Percentiles rank a stretch among this genome's conserved stretches.
Conservation (phyloP, 2,797 vertebrate genomes). For the Urosaurus nigricauda region DNA sequence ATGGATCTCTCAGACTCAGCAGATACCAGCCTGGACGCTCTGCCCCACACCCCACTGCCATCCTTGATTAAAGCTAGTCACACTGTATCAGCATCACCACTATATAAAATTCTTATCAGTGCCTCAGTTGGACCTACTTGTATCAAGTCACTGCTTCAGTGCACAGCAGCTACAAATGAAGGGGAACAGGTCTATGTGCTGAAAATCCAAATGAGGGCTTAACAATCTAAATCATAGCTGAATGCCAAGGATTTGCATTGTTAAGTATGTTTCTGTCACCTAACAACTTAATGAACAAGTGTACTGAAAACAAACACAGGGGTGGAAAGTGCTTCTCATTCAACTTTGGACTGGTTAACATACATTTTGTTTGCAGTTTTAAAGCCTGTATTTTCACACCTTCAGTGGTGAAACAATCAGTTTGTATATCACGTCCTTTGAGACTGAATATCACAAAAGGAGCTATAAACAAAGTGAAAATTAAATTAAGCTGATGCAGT, state of each 20-base stretch:
- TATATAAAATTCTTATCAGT: neutral
- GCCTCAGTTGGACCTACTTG: neutral
- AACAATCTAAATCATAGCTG: conserved; percentile 34
- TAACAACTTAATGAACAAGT: conserved; percentile 68
- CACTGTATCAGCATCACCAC: neutral
- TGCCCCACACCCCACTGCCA: neutral
- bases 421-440: conserved; percentile 40
- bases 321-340: conserved; percentile 48
- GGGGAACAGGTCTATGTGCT: conserved; percentile 39
- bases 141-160: neutral
- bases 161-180: conserved; percentile 1
- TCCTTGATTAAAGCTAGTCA: neutral
- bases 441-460: conserved; percentile 41
- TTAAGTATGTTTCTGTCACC: conserved; percentile 47
- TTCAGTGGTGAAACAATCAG: conserved; percentile 57
- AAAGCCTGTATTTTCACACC: conserved; percentile 48
- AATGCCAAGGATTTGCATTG: neutral
- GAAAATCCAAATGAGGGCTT: conserved; percentile 52
- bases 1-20: neutral
- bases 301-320: conserved; percentile 18
- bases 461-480: conserved; percentile 58
- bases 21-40: neutral
- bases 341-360: conserved; percentile 47
- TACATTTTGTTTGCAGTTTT: conserved; percentile 57
- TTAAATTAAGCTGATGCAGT: conserved; percentile 57